Evolutionary conservation across 1,140 invertebrate genomes (phyloP), one percentile per base, ranked within the genome.

Genomic region (Cheumatopsyche charites): DNA sequence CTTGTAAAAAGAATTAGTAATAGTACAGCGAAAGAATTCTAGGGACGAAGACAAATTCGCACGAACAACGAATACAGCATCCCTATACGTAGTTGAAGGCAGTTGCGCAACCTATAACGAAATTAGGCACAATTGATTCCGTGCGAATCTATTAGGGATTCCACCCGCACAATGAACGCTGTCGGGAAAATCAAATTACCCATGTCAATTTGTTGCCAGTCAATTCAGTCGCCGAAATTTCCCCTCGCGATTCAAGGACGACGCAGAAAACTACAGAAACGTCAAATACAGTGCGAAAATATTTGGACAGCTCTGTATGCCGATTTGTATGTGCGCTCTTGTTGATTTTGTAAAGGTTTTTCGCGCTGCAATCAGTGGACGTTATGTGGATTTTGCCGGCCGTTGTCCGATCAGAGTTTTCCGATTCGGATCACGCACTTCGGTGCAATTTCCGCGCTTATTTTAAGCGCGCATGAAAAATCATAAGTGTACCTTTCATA

Each of bases 201-300:
- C 73, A 67, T 75, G 73, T 75, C 73, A 75, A 75, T 75, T 75
- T 75, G 73, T 72, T 75, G 52, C 61, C 73, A 75, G 73, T 75
- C 73, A 75, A 72, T 75, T 75, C 67, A 29, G 69, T 63, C 36
- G 26, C 6, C 42, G 21, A 13, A 47, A 29, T 63, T 65, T 49
- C 43, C 66, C 66, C 36, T 47, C 42, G 19, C 41, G 43, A 66
- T 66, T 66, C 43, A 66, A 66, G 63, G 63, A 47, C 41, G 63
- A 58, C 55, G 55, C 17, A 17, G 55, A 58, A 58, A 58, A 58
- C 55, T 58, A 58, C 42, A 36, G 7, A 47, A 66, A 42, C 25
- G 19, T 47, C 43, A 62, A 6, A 62, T 36, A 17, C 23, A 62
- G 21, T 58, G 7, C 23, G 5, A 23, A 58, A 58, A 58, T 58